These are phyloP conservation scores for Agrochola lychnidis DNA, from an alignment of 2,888 invertebrate species.

Conservation along the genomic window DNA sequence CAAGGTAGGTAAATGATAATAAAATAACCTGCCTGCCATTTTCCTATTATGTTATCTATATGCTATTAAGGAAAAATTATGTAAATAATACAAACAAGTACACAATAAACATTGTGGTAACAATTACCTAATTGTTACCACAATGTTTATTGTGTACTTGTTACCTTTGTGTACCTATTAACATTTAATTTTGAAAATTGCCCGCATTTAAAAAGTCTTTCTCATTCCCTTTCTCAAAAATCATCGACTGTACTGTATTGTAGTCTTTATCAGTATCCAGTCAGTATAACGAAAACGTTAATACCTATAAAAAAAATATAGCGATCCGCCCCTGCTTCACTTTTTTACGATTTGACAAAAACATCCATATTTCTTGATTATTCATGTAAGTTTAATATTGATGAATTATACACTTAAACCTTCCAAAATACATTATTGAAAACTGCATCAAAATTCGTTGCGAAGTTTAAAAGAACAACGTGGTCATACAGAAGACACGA, in stretches of 20 bases:
- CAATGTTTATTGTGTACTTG: too few species aligned
- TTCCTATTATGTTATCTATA: too few species aligned
- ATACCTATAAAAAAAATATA: not conserved
- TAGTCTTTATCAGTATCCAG: not conserved
- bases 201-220: not conserved
- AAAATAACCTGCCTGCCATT: not conserved
- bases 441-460: too few species aligned
- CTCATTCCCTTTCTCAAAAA: not conserved
- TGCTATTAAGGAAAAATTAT: constrained; percentile 9
- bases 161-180: not conserved
- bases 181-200: not conserved
- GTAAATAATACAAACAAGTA: not conserved
- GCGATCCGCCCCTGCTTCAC: too few species aligned
- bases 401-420: too few species aligned
- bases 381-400: too few species aligned
- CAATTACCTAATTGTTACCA: too few species aligned
- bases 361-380: too few species aligned
- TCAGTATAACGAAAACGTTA: not conserved
- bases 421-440: too few species aligned
- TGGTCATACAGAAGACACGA: too few species aligned
- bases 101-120: not conserved
- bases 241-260: not conserved
- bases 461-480: too few species aligned
- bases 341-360: too few species aligned
- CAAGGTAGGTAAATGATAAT: not conserved